Percentiles rank a stretch among this genome's conserved stretches.
Evolutionary conservation across 1,140 invertebrate genomes (phyloP).

Genomic region (Neodiprion virginianus): DNA sequence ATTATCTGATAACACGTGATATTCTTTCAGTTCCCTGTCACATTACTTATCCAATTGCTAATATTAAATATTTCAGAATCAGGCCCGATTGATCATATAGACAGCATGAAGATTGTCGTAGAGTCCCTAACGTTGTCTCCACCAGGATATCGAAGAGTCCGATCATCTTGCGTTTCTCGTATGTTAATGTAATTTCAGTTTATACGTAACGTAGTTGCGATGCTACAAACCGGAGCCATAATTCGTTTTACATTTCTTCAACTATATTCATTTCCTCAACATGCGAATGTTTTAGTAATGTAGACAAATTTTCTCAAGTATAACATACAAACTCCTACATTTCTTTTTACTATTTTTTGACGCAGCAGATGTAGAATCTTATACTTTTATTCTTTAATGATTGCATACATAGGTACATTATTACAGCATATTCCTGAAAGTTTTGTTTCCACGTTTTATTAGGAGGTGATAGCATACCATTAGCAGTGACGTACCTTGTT

Average conservation of each 20-base stretch:
- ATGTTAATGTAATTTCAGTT: conserved; percentile 27
- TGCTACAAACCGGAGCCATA: too few relatives aligned
- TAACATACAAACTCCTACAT: background rate
- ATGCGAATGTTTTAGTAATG: too few relatives aligned
- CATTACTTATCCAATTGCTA: conserved; percentile 7
- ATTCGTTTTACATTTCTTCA: too few relatives aligned
- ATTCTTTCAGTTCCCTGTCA: background rate
- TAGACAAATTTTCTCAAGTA: background rate
- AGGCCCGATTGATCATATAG: conserved; percentile 38
- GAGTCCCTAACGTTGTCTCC: conserved; percentile 45
- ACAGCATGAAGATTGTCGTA: conserved; percentile 45
- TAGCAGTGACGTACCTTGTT: conserved; percentile 47
- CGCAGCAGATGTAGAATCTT: too few relatives aligned
- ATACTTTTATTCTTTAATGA: too few relatives aligned
- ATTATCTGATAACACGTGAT: background rate
- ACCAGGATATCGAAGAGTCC: conserved; percentile 52
- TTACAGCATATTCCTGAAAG: background rate
- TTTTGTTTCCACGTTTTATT: conserved; percentile 8
- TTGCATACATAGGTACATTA: background rate
- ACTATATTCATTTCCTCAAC: too few relatives aligned
- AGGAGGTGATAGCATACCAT: conserved; percentile 37
- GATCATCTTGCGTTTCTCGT: conserved; percentile 48
- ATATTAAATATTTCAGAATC: conserved; percentile 31
- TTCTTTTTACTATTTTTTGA: too few relatives aligned
- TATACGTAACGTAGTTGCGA: conserved; percentile 3